Base-by-base conservation (phyloP, 2,113 vertebrate genomes). In the Pelecanus crispus region DNA sequence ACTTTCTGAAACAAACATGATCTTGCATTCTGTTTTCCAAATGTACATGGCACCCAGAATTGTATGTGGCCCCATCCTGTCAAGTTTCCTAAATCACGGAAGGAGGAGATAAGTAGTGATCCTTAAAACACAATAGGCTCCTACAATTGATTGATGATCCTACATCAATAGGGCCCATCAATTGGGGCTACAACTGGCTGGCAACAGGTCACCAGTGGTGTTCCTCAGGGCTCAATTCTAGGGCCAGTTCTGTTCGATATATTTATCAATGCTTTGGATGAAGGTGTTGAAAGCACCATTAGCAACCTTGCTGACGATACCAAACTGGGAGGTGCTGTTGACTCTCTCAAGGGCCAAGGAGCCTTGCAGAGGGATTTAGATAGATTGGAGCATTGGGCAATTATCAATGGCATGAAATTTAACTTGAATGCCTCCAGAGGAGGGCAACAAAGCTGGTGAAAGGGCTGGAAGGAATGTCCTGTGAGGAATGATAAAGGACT, bases 161-260 rank as follows among this genome's bases (percentile, higher is more conserved):
- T 28, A 20, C 52, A 40, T 8, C 61, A 58, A 15, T 4, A 75
- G 24, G 15, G 11, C 15, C 42, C 70, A 47, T 34, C 59, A 55
- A 1, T 1, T 44, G 25, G 16, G 38, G 32, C 32, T 84, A 20
- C 25, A 19, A 10, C 32, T 36, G 13, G 8, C 17, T 74, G 36
- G 11, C 12, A 13, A 42, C 13, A 1, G 2, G n/a, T 42, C 36
- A 66, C 31, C 26, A 50, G 36, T 0, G 2, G 6, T 47, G n/a
- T 28, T 72, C 67, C 45, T 36, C 31, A 25, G 26, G 63, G 19
- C 9, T 56, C 40, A 31, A 6, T 56, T 56, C 63, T 29, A 28
- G 34, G 67, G 8, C 5, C 32, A 13, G 38, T 26, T 25, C 26
- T 16, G 58, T 20, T 44, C 32, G 25, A 26, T 17, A 7, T 13